Conservation (phyloP, 2,888 invertebrate genomes). For the Galerucella nymphaeae region DNA sequence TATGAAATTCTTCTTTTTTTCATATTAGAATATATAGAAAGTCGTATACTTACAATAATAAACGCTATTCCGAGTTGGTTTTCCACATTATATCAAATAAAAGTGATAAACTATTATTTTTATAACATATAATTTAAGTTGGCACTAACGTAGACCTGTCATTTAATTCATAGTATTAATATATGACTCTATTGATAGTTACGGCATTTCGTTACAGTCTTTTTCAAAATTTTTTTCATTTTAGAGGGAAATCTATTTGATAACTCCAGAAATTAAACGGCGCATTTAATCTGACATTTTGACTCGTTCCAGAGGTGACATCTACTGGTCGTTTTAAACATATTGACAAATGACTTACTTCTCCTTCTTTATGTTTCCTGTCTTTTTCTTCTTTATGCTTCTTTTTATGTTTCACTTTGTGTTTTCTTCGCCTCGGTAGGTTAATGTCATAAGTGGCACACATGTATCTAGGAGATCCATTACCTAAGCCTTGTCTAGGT, state of each 20-base stretch:
- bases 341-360: slow-evolving; percentile 51
- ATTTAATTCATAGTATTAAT: no score
- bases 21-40: background rate
- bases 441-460: slow-evolving; percentile 58
- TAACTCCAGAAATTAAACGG: no score
- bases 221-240: no score
- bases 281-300: no score
- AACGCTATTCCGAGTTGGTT: background rate
- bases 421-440: slow-evolving; percentile 64
- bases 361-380: slow-evolving; percentile 61
- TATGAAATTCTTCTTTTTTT: no score
- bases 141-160: no score
- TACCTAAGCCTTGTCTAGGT: slow-evolving; percentile 70
- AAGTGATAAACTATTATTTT: no score
- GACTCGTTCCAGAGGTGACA: background rate
- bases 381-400: slow-evolving; percentile 74
- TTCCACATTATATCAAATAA: background rate
- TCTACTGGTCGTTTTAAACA: background rate
- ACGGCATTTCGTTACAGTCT: no score
- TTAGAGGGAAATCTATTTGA: no score
- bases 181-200: no score
- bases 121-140: no score
- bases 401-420: slow-evolving; percentile 81
- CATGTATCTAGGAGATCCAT: slow-evolving; percentile 69
- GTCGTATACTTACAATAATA: background rate